Conservation (phyloP, 2,888 invertebrate species). For the Caenorhabditis doughertyi region DNA sequence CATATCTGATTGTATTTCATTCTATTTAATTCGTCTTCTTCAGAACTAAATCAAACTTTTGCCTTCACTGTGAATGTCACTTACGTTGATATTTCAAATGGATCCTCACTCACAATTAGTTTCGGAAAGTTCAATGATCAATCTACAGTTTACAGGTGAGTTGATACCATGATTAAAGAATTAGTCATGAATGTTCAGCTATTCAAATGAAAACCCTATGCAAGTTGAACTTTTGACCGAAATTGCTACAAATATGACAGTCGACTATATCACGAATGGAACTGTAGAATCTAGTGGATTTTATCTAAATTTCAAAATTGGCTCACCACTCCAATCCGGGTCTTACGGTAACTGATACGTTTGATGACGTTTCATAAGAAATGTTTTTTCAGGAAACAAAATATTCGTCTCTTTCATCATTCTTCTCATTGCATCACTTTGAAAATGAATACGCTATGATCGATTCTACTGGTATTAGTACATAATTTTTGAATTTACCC, state of each 20-base stretch:
- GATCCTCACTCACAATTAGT: not conserved
- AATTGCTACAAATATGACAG: conserved; percentile 13
- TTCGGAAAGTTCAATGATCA: not conserved
- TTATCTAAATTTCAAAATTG: conserved; percentile 33
- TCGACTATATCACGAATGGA: conserved; percentile 17
- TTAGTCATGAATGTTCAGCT: not conserved
- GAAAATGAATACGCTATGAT: not conserved
- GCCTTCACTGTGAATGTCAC: conserved; percentile 21
- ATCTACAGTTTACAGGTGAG: too few relatives aligned
- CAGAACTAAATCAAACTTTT: conserved; percentile 11
- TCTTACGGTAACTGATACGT: not conserved
- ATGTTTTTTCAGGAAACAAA: not conserved
- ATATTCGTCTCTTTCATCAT: not conserved
- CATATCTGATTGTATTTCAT: not conserved
- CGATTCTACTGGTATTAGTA: conserved; percentile 3
- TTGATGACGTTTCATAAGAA: not conserved
- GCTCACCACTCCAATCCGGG: not conserved
- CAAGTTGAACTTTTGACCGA: not conserved
- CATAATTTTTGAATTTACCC: not conserved
- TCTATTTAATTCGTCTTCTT: not conserved
- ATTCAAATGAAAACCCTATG: not conserved
- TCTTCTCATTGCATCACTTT: not conserved
- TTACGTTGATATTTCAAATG: conserved; percentile 28
- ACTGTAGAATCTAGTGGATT: conserved; percentile 26
- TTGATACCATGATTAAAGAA: too few relatives aligned